A percentile compares a stretch with the other conserved stretches of the same genome.
Evolutionary conservation across 92 coral and sea anemone species (phyloP).

Genomic region (Phenganax stokvisi): DNA sequence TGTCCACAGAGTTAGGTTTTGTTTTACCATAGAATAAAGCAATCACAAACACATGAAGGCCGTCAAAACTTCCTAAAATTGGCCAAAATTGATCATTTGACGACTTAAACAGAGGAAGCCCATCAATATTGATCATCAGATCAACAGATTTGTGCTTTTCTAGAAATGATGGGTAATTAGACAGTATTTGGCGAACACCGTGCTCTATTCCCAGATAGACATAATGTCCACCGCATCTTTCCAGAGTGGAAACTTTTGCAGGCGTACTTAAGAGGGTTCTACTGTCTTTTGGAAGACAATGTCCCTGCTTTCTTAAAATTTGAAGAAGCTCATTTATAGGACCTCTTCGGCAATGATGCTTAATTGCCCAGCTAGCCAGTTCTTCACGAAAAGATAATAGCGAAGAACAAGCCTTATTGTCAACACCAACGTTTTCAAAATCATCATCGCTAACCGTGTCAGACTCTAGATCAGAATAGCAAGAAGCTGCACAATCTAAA

Average conservation of each 20-base stretch:
- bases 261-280: constrained; percentile 20
- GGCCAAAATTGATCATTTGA: constrained; percentile 26
- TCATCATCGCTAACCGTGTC: too few relatives aligned
- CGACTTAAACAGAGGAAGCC: constrained; percentile 21
- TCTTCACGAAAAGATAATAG: background rate
- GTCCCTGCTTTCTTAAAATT: constrained; percentile 17
- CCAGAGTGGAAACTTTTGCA: background rate
- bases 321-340: constrained; percentile 13
- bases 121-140: constrained; percentile 21
- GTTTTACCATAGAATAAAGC: constrained; percentile 8
- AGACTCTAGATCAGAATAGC: background rate
- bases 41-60: constrained; percentile 8
- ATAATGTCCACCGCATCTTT: constrained; percentile 20
- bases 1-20: background rate
- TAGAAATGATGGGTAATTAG: background rate
- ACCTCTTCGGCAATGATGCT: constrained; percentile 5
- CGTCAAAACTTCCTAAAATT: background rate
- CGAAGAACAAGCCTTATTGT: background rate
- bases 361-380: constrained; percentile 21
- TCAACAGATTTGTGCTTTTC: background rate
- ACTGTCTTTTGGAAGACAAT: constrained; percentile 21
- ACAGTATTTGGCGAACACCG: constrained; percentile 6
- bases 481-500: too few relatives aligned
- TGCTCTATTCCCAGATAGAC: constrained; percentile 12
- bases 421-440: background rate